Conservation (phyloP, 2,113 vertebrate species). For the Ibidorhyncha struthersii region DNA sequence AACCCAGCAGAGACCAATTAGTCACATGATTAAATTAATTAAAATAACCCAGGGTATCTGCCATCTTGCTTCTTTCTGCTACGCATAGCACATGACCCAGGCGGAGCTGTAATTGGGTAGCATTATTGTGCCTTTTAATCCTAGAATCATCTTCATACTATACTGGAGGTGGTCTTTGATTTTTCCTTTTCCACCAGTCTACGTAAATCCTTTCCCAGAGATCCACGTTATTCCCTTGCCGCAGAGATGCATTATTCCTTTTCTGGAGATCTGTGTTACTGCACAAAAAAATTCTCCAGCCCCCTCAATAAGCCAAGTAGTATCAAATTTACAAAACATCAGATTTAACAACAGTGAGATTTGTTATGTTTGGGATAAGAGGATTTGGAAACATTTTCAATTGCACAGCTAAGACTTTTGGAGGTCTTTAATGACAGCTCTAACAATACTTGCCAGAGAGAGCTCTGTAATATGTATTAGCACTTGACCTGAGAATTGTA, state of each 20-base stretch:
- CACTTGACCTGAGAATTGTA: conserved; percentile 72
- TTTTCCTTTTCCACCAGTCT: conserved; percentile 18
- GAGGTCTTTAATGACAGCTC: conserved; percentile 68
- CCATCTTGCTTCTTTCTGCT: conserved; percentile 77
- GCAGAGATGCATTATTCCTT: conserved; percentile 22
- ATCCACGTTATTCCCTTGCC: neutral
- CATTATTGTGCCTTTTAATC: conserved; percentile 56
- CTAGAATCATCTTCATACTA: conserved; percentile 50
- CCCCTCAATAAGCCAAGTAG: conserved; percentile 43
- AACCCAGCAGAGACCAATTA: conserved; percentile 88
- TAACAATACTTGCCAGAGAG: conserved; percentile 65
- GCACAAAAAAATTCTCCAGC: conserved; percentile 26
- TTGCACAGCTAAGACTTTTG: conserved; percentile 62
- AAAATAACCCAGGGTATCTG: conserved; percentile 83
- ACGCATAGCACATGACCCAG: conserved; percentile 68
- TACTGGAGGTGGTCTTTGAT: conserved; percentile 45
- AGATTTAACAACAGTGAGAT: conserved; percentile 71
- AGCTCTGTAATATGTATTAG: conserved; percentile 64
- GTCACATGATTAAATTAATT: conserved; percentile 89
- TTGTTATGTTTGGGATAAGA: conserved; percentile 71
- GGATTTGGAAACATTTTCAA: conserved; percentile 72
- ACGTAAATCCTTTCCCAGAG: conserved; percentile 38
- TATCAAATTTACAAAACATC: conserved; percentile 72
- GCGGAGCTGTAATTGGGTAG: conserved; percentile 64
- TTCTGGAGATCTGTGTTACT: conserved; percentile 35